Base-by-base conservation (phyloP, 2,113 vertebrate genomes). In the Nerophis lumbriciformis region DNA sequence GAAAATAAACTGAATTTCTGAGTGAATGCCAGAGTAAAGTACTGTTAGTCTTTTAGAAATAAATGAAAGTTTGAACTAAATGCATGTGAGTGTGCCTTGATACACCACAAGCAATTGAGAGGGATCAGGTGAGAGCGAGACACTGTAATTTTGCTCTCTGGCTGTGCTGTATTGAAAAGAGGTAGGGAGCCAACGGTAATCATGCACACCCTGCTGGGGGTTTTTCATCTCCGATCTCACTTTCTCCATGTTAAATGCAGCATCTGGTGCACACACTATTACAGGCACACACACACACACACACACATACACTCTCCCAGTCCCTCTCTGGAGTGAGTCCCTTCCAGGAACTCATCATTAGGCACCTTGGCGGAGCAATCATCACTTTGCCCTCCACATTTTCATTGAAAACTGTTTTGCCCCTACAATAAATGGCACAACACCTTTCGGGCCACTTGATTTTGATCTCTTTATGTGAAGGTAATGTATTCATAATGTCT, bases 131-230 rank as follows among this genome's bases (percentile, higher is more conserved):
- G 58, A 62, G 48, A 63, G 61, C 53, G 69, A 68, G 58, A 61
- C 61, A 69, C 66, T 77, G 79, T 83, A 77, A 80, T 85, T 73
- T 65, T 44, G 72, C 63, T 64, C 66, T 71, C 76, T 66, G 5
- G 69, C 58, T 70, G 75, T 57, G 71, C 60, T 69, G 51, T 80
- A 66, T 77, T 78, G 78, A 74, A 75, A 63, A 59, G 68, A 70
- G 59, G 78, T 48, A 61, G 70, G 73, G 78, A 65, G 65, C 59
- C 36, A 68, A 44, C 45, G 6, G 62, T 79, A 85, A 85, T 83
- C 77, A 79, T 59, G 52, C 38, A 48, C 66, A 62, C 73, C 77
- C 68, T 52, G 64, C 83, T 76, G 75, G 35, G 62, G 48, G 67
- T 73, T 76, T 69, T 65, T 51, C 69, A 48, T 66, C 56, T 69